Evolutionary conservation across 2,113 vertebrate genomes (phyloP), one percentile per base, ranked within the genome.

Genomic region (Mus pahari): DNA sequence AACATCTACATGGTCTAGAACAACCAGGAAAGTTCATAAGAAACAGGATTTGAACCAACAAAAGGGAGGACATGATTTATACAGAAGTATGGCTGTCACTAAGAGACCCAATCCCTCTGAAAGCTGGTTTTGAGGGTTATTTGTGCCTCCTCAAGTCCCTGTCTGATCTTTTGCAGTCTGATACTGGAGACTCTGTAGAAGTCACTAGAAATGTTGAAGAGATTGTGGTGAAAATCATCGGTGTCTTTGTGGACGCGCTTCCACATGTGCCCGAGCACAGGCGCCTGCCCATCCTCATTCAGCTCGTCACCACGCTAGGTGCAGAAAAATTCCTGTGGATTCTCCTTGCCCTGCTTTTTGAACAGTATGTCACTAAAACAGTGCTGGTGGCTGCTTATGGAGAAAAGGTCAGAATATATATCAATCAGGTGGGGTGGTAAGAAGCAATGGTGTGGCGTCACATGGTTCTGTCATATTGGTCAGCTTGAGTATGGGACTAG

Each of bases 201-300:
- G 97, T 98, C 8, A 98, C 98, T 0, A 98, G 98, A 5, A 96
- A 97, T 0, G 94, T 99, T 96, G 98, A 98, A 42, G 97, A 98
- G 1, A 98, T 99, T 83, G 99, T 99, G 92, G 98, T 98, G 0
- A 99, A 97, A 77, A 99, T 99, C 87, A 78, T 99, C 0, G 98
- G 98, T 4, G 99, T 99, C 70, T 99, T 99, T 36, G 99, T 99
- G 60, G 99, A 99, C 22, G 99, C 99, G 0, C 97, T 99, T 91
- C 99, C 99, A 3, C 99, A 99, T 0, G 99, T 99, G 2, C 99
- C 99, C 0, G 99, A 99, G 88, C 99, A 99, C 98, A 98, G 99
- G 0, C 99, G 99, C 36, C 98, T 99, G 88, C 99, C 99, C 0
- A 97, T 99, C 97, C 98, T 99, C 6, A 88, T 96, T 1, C 99